phyloP scores from a whole-genome alignment of 2,797 vertebrate species.

The Mionectes olivaceus region DNA sequence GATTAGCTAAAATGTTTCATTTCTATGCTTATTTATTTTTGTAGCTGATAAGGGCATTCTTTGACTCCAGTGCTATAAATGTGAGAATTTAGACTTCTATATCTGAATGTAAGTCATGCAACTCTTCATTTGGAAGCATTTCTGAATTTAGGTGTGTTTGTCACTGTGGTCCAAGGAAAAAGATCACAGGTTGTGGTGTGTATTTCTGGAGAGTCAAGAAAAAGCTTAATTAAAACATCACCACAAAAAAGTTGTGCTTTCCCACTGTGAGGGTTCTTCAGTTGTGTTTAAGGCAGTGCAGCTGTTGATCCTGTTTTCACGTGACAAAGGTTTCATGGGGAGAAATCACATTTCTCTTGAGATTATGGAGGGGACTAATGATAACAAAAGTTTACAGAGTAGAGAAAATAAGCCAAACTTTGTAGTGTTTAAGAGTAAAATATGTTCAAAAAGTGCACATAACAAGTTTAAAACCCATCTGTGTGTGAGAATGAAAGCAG shows the following conservation, averaged over 20 bases:
- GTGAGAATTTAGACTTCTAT: background rate
- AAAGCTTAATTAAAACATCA: background rate
- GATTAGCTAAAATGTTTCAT: background rate
- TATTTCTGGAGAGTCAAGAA: background rate
- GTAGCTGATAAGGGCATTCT: background rate
- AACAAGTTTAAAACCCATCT: background rate
- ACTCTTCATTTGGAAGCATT: background rate
- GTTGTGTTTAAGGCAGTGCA: background rate
- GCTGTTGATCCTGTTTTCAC: background rate
- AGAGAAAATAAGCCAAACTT: background rate
- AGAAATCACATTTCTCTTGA: background rate
- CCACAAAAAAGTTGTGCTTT: background rate
- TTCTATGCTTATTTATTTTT: background rate
- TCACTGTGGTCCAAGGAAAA: background rate
- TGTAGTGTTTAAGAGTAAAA: background rate
- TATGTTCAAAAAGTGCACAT: background rate
- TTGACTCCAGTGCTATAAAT: background rate
- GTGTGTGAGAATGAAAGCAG: background rate
- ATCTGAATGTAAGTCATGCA: background rate
- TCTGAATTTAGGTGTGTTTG: background rate
- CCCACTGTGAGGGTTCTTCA: background rate
- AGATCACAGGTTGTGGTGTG: background rate
- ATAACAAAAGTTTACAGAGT: background rate
- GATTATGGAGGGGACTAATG: background rate
- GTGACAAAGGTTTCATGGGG: background rate